Evolutionary conservation across 2,113 vertebrate species (phyloP).

Genomic region (Gila orcuttii): DNA sequence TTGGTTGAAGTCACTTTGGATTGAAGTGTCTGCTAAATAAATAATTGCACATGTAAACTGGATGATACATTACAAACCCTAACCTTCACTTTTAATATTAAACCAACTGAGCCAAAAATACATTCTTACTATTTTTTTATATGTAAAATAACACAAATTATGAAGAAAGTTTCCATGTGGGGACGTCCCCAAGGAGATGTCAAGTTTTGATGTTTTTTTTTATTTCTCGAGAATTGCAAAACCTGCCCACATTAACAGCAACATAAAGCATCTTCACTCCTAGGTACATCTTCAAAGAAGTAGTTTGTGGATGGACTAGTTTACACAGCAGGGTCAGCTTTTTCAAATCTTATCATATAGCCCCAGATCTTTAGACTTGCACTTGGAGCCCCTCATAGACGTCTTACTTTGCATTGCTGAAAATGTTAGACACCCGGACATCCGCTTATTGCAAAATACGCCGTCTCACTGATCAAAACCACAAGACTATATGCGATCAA

Average conservation of each 20-base stretch:
- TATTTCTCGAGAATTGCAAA: neutral
- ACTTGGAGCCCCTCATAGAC: neutral
- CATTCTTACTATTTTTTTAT: constrained; percentile 11
- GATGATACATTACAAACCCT: neutral
- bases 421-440: neutral
- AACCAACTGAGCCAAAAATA: neutral
- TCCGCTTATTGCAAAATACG: neutral
- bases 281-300: neutral
- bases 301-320: neutral
- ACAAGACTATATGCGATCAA: neutral
- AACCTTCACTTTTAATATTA: neutral
- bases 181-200: neutral
- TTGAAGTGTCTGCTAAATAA: neutral
- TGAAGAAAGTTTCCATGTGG: neutral
- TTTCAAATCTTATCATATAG: no score
- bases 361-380: neutral
- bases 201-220: neutral
- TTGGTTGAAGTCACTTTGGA: neutral
- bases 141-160: neutral
- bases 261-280: neutral
- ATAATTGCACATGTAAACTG: neutral
- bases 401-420: neutral
- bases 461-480: neutral
- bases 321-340: neutral
- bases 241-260: neutral